Evolutionary conservation across 2,113 vertebrate genomes (phyloP).

Genomic region (Phodopus roborovskii): DNA sequence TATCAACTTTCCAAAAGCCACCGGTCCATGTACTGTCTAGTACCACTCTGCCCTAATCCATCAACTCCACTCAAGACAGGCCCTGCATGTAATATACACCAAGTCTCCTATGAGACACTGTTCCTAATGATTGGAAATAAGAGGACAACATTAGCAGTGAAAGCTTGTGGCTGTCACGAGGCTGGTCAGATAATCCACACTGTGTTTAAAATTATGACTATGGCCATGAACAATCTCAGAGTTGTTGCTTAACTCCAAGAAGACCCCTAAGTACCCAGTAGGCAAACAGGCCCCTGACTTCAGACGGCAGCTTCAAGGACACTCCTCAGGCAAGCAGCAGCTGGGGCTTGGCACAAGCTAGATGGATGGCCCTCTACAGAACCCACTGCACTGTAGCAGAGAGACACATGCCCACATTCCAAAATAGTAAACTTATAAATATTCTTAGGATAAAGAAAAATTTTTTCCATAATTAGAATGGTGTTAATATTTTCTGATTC

Average conservation of each 20-base stretch:
- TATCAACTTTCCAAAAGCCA: neutral
- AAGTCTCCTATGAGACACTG: neutral
- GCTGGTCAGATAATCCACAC: neutral
- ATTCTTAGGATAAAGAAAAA: neutral
- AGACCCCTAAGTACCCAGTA: neutral
- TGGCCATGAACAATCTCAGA: neutral
- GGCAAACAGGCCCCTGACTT: neutral
- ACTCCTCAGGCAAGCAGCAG: neutral
- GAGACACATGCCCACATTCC: neutral
- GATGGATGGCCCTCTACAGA: neutral
- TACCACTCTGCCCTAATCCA: neutral
- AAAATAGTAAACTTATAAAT: neutral
- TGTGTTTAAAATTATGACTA: neutral
- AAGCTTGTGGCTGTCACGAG: neutral
- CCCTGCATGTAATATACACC: neutral
- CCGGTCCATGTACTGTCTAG: neutral
- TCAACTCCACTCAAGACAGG: neutral
- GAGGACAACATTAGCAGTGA: neutral
- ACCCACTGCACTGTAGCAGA: neutral
- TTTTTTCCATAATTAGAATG: neutral
- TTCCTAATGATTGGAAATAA: neutral
- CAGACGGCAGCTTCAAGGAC: neutral
- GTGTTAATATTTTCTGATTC: conserved; percentile 34
- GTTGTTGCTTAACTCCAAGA: neutral
- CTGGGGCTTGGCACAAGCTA: neutral